These are phyloP conservation scores for Cossypha heuglini DNA, from an alignment of 2,797 vertebrate genomes.

Conservation along the genomic window DNA sequence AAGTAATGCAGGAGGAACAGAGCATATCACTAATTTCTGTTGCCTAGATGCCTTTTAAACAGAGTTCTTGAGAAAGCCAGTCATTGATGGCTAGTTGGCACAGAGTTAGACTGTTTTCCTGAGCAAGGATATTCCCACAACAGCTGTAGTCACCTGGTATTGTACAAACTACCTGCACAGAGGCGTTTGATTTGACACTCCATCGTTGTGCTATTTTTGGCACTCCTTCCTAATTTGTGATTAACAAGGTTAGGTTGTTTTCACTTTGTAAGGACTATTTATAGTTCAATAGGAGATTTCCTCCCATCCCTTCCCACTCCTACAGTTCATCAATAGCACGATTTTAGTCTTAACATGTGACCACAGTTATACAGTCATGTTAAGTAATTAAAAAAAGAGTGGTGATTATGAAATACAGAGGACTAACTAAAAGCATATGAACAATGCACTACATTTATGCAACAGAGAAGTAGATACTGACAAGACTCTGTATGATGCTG, in stretches of 20 bases:
- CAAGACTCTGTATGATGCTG: neutral
- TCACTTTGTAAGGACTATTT: slow-evolving; percentile 59
- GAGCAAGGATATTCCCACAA: slow-evolving; percentile 17
- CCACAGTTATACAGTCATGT: neutral
- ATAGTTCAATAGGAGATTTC: slow-evolving; percentile 18
- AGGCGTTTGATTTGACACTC: slow-evolving; percentile 27
- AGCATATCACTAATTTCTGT: slow-evolving; percentile 13
- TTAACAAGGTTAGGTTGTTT: slow-evolving; percentile 69
- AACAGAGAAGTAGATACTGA: neutral
- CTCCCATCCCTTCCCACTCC: neutral
- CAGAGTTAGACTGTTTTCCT: neutral
- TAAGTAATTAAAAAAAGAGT: neutral
- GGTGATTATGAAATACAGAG: neutral
- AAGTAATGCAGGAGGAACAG: neutral
- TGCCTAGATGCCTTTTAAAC: slow-evolving; percentile 30
- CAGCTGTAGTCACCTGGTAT: slow-evolving; percentile 18
- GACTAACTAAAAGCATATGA: neutral
- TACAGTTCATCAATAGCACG: slow-evolving; percentile 8
- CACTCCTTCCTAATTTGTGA: slow-evolving; percentile 7
- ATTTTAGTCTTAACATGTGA: slow-evolving; percentile 32
- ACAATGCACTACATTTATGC: neutral
- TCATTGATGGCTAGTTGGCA: neutral
- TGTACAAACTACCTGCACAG: slow-evolving; percentile 17
- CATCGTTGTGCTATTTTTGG: neutral
- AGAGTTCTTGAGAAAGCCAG: neutral